A percentile compares a stretch with the other conserved stretches of the same genome.
These are phyloP conservation scores for Bombus confusus DNA, from an alignment of 1,140 invertebrate genomes.

Conservation along the genomic window DNA sequence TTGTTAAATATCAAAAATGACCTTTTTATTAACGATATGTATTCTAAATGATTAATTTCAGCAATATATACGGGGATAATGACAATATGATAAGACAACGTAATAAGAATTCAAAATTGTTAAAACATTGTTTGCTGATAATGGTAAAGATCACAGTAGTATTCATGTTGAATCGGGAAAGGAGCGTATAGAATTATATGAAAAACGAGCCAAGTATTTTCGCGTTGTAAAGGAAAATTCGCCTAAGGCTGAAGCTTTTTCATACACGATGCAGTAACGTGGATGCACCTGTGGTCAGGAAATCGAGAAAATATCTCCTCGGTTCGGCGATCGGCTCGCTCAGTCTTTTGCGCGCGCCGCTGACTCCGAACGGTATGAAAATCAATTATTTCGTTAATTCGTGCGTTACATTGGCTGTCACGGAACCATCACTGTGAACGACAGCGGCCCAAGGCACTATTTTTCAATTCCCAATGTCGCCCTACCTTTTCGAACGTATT, in stretches of 20 bases:
- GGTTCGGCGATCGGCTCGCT: slow-evolving; percentile 55
- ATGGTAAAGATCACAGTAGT: neutral
- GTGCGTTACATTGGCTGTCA: slow-evolving; percentile 81
- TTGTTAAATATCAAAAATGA: neutral
- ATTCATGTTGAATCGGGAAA: neutral
- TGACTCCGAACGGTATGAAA: slow-evolving; percentile 71
- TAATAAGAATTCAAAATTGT: neutral
- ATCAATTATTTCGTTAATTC: slow-evolving; percentile 82
- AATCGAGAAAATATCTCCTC: slow-evolving; percentile 68
- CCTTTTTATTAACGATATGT: neutral
- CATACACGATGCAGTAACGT: slow-evolving; percentile 41
- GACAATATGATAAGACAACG: too few relatives aligned
- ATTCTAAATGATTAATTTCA: too few relatives aligned
- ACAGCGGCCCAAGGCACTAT: slow-evolving; percentile 79
- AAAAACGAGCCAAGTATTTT: slow-evolving; percentile 3
- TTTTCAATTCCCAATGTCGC: slow-evolving; percentile 80
- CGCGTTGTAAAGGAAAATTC: slow-evolving; percentile 25
- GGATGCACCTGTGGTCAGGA: slow-evolving; percentile 54
- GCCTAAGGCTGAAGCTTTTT: slow-evolving; percentile 55
- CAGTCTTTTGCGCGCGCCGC: slow-evolving; percentile 63
- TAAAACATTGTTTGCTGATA: neutral
- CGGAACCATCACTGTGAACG: slow-evolving; percentile 78
- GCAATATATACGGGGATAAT: too few relatives aligned
- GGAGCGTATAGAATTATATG: slow-evolving; percentile 26
- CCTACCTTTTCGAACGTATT: slow-evolving; percentile 71